phyloP scores from a whole-genome alignment of 2,888 invertebrate species.

The Anagyrus pseudococci region DNA sequence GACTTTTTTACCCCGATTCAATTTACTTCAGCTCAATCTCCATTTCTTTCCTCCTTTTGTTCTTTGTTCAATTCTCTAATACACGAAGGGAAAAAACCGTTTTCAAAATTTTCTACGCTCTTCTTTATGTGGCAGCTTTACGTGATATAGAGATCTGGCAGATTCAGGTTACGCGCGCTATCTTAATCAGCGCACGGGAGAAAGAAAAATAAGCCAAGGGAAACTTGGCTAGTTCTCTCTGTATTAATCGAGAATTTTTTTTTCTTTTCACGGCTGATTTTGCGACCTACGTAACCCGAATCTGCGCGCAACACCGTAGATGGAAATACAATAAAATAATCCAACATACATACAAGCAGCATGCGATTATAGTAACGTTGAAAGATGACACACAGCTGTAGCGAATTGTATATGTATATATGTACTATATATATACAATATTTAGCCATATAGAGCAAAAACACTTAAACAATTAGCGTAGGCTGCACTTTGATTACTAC shows the following conservation, averaged over 20 bases:
- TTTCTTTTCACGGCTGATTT: not conserved
- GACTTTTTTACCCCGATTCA: too few species aligned
- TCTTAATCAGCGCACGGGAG: too few species aligned
- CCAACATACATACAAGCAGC: slow-evolving; percentile 18
- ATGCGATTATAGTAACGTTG: slow-evolving; percentile 14
- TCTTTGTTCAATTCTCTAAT: not conserved
- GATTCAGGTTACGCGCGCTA: slow-evolving; percentile 20
- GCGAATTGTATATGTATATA: slow-evolving; percentile 12
- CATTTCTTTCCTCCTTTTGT: slow-evolving; percentile 17
- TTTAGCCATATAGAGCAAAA: too few species aligned
- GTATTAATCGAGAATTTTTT: too few species aligned
- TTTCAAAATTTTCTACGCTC: slow-evolving; percentile 16
- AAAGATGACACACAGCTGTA: slow-evolving; percentile 10
- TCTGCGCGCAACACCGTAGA: slow-evolving; percentile 9
- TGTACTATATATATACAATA: not conserved
- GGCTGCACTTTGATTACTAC: too few species aligned
- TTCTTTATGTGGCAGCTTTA: slow-evolving; percentile 19
- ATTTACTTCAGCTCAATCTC: too few species aligned
- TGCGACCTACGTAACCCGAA: too few species aligned
- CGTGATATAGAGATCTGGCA: slow-evolving; percentile 18
- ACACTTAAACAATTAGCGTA: too few species aligned
- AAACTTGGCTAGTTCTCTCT: too few species aligned
- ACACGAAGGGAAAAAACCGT: slow-evolving; percentile 21
- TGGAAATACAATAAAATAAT: slow-evolving; percentile 1
- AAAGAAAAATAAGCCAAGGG: too few species aligned